Conservation (phyloP, 1,140 invertebrate species). For the Ridgeia piscesae region DNA sequence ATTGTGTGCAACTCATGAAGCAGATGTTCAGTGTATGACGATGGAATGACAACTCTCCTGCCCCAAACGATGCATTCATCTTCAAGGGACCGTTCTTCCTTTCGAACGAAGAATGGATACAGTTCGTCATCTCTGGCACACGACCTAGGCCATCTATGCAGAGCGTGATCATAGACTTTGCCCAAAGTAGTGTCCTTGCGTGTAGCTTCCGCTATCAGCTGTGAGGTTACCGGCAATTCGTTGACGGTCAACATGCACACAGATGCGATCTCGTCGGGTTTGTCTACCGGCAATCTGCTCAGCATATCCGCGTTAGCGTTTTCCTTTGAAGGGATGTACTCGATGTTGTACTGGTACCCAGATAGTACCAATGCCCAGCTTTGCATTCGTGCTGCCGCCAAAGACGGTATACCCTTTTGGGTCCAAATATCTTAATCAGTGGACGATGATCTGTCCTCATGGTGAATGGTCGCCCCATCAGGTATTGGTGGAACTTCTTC, state of each 20-base stretch:
- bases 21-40: not conserved
- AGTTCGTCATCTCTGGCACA: constrained; percentile 4
- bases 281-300: not conserved
- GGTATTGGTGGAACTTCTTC: too few relatives aligned
- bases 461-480: constrained; percentile 30
- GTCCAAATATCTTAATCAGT: constrained; percentile 13
- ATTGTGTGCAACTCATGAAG: constrained; percentile 18
- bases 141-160: not conserved
- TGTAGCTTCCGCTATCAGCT: constrained; percentile 6
- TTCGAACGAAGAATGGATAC: constrained; percentile 15
- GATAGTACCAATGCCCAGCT: too few relatives aligned
- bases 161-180: constrained; percentile 14
- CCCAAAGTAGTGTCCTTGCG: too few relatives aligned
- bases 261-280: not conserved
- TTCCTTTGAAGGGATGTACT: constrained; percentile 13
- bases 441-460: too few relatives aligned
- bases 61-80: too few relatives aligned
- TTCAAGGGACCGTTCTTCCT: too few relatives aligned
- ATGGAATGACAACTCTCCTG: not conserved
- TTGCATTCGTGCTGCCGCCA: constrained; percentile 16
- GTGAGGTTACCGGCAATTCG: constrained; percentile 17
- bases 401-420: not conserved
- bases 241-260: constrained; percentile 14
- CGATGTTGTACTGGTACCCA: not conserved
- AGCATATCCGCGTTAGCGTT: constrained; percentile 15